These are phyloP conservation scores for Gallinago nigripennis DNA, from an alignment of 2,797 vertebrate species.

Conservation along the genomic window DNA sequence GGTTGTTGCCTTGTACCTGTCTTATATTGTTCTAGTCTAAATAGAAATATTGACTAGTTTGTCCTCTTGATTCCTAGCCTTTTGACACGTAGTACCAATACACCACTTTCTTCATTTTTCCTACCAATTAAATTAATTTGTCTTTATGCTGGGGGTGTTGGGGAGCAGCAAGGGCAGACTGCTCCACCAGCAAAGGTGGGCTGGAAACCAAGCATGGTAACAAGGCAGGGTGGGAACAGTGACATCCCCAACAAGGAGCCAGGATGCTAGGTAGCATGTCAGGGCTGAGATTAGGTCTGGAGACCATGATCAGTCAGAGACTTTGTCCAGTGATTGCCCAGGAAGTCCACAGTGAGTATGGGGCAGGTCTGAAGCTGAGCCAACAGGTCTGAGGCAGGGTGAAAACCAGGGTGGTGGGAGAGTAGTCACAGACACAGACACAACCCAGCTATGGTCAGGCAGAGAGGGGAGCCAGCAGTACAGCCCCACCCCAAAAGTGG, in stretches of 20 bases:
- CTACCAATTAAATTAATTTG: not conserved
- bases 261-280: accelerated
- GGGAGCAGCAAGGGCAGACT: not conserved
- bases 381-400: not conserved
- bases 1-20: not conserved
- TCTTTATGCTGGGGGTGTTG: not conserved
- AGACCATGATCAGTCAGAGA: not conserved
- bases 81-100: not conserved
- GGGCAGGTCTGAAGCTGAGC: not conserved
- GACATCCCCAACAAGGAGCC: not conserved
- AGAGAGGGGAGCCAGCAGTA: not conserved
- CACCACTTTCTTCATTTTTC: not conserved
- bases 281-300: not conserved
- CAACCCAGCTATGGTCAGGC: accelerated
- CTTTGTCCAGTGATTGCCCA: not conserved
- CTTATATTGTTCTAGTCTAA: not conserved
- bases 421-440: not conserved
- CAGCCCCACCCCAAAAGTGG: not conserved
- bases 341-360: not conserved
- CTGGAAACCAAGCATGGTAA: accelerated
- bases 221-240: not conserved
- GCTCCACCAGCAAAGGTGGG: not conserved
- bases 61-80: not conserved
- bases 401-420: not conserved
- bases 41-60: not conserved